A percentile compares a stretch with the other conserved stretches of the same genome.
Evolutionary conservation across 2,888 invertebrate species (phyloP).

Genomic region (Campopleginae sp.): DNA sequence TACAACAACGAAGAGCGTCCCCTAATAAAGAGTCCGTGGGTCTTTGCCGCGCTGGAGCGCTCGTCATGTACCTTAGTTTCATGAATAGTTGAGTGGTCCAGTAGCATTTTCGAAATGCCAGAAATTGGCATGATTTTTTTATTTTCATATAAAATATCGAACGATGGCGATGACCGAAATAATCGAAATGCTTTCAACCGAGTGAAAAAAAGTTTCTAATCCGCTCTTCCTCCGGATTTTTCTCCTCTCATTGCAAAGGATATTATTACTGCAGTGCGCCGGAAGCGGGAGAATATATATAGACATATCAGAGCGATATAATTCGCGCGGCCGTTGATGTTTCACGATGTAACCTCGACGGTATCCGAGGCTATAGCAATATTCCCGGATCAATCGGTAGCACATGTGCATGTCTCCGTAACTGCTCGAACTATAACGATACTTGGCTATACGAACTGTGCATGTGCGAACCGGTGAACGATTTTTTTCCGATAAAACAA

Average conservation of each 20-base stretch:
- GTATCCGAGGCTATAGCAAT: background rate
- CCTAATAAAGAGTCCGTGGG: too few relatives aligned
- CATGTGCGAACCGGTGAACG: background rate
- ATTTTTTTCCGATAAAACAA: conserved; percentile 18
- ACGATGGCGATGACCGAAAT: background rate
- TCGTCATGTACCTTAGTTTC: background rate
- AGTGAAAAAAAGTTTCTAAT: background rate
- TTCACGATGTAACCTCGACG: conserved; percentile 14
- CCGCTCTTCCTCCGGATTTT: background rate
- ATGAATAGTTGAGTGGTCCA: background rate
- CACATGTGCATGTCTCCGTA: conserved; percentile 27
- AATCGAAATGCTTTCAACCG: background rate
- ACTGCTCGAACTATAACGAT: conserved; percentile 26
- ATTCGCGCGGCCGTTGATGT: conserved; percentile 19
- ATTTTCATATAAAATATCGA: background rate
- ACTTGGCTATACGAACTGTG: conserved; percentile 20
- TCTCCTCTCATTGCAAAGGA: background rate
- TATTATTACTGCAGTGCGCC: conserved; percentile 9
- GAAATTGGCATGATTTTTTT: background rate
- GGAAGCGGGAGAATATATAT: background rate
- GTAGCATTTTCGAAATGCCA: too few relatives aligned
- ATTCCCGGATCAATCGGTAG: conserved; percentile 25
- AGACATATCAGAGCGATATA: background rate
- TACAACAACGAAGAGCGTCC: too few relatives aligned
- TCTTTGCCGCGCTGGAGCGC: too few relatives aligned